Base-by-base conservation (phyloP, 2,113 vertebrate genomes). In the Pollimyrus isidori region DNA sequence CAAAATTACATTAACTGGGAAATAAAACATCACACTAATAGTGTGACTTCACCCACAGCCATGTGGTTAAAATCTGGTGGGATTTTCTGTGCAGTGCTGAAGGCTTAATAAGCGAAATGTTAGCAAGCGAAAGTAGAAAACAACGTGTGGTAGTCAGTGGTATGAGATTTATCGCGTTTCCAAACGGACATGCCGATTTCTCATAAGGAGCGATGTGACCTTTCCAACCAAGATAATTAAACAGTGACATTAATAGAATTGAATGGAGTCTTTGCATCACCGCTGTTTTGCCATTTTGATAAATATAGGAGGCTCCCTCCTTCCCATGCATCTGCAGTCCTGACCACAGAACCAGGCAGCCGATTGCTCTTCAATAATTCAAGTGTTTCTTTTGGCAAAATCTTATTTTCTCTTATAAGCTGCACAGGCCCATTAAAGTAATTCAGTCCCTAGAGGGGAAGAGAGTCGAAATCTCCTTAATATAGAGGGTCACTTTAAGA, bases 221-320 rank as follows among this genome's bases (percentile, higher is more conserved):
- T 87, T 87, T 87, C 86, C 30, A 80, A 87, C 30, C 30, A 87
- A 50, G 86, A 87, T 56, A 87, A 52, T 26, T 87, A 53, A 21
- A 56, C n/a, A 58, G 17, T 58, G 86, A 87, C 50, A 56, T 53
- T 87, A 56, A 87, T 53, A 87, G 52, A 23, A 87, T 35, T 87
- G 26, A 87, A 39, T 53, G 30, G 26, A 56, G 86, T 56, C 52
- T 87, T 53, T 87, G 35, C 49, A 39, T 39, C 1, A 52, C 26
- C 30, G 3, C 11, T n/a, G 56, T 62, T 62, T 17, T 50, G 86
- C 86, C 15, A 35, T 87, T 87, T 85, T 53, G 49, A 56, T 87
- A 87, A 56, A 87, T 56, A 87, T 87, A 42, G 15, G 26, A 87
- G 13, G 26, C 30, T 56, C 19, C 86, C 30, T 56, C 19, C 86